Base-by-base conservation (phyloP, 2,888 invertebrate genomes). In the Dasysyrphus tricinctus region DNA sequence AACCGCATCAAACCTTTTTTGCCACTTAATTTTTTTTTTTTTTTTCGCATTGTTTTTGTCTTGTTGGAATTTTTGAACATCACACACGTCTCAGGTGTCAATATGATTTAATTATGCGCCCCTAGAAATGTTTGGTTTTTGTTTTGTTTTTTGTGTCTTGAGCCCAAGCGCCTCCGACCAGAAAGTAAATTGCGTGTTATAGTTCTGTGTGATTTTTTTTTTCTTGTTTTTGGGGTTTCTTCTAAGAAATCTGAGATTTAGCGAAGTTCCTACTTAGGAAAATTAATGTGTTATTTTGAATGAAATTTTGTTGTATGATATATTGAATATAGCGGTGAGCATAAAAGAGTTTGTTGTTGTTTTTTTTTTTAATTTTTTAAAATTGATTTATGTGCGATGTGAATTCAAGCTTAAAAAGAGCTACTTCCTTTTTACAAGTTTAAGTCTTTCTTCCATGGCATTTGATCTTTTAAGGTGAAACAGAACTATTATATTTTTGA, bases 51-150 rank as follows among this genome's bases (percentile, higher is more conserved):
- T 14, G 19, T 19, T 12, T 34, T 34, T 59, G 16, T 16, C 16
- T 63, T 80, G 56, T 49, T 51, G 59, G 78, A 74, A 82, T 78
- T 47, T 79, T 61, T 24, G 72, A 69, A 80, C 88, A 87, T 88
- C 88, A 88, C 88, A 88, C 88, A 88, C 88, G 74, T 87, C 88
- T 88, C 85, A 88, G 88, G 88, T 88, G 86, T 88, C 88, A 85
- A 81, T 85, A 86, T 88, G 83, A 87, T 87, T 87, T 87, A 87
- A 87, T 87, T 80, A 87, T 83, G 87, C 73, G 75, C 54, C 76
- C 73, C 72, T 76, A 75, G 75, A 72, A 79, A 61, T 80, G 44
- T 32, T 57, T 65, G 51, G 14, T 42, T 54, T 44, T 44, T 44
- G 42, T 57, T 61, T 24, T 39, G 3, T 11, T 61, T 61, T 12